Base-by-base conservation (phyloP, 2,888 invertebrate species). In the Aleiodes alternator region DNA sequence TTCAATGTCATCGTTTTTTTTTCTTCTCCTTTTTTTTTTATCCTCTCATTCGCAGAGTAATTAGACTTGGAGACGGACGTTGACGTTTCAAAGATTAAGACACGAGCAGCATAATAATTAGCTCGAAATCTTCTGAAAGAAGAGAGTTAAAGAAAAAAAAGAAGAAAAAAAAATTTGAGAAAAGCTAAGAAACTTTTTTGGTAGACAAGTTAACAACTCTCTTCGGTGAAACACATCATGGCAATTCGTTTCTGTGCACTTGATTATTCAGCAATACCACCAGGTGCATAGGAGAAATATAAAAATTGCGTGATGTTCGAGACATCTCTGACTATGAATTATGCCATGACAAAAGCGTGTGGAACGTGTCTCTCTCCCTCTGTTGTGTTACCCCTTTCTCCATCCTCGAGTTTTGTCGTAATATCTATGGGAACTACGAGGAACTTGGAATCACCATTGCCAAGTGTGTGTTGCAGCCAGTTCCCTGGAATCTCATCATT, bases 301-400 rank as follows among this genome's bases (percentile, higher is more conserved):
- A 2, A 43, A 31, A 23, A 79, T 85, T 79, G 84, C 83, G 83
- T 84, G 84, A 70, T 61, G 75, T 53, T 76, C 76, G 77, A 80
- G 75, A 78, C 78, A 69, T 80, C 71, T 73, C 76, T 71, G 73
- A 51, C 79, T 79, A 78, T 80, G 82, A 83, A 82, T 84, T 82
- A 82, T 83, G 80, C 76, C 80, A 79, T 79, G 82, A 81, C 80
- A 83, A 79, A 59, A 80, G 74, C 80, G 73, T 80, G 76, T 80
- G 79, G 78, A 78, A 80, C 78, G 77, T 75, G 61, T 61, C 72
- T 71, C 74, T 64, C 72, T 70, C 74, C 64, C 73, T 72, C 72
- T 74, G 23, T 23, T 69, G 12, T 23, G 1, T 38, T 16, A 53
- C 16, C 34, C 43, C 57, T 69, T 59, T 34, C 34, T 34, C 3